Conservation (phyloP, 2,888 invertebrate genomes). For the Apotomis capreana region DNA sequence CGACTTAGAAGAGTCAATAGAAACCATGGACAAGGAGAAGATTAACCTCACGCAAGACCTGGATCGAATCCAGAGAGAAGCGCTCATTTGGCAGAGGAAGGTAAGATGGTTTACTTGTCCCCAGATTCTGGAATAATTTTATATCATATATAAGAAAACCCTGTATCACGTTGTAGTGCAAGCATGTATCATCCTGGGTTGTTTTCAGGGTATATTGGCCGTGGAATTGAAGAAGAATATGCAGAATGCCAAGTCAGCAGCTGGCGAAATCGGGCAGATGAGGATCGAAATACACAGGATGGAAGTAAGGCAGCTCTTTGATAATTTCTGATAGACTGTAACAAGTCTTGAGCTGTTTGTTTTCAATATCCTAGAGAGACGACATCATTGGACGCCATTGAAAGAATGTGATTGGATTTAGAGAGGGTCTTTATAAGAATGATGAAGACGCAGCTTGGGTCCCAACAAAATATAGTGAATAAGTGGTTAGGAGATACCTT, state of each 20-base stretch:
- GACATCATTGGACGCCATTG: too few species aligned
- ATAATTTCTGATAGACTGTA: too few species aligned
- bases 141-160: too few species aligned
- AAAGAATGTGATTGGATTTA: too few species aligned
- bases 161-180: too few species aligned
- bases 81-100: conserved; percentile 92
- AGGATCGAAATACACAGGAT: conserved; percentile 92
- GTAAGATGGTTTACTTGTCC: conserved; percentile 57
- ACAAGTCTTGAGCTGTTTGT: too few species aligned
- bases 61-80: conserved; percentile 85
- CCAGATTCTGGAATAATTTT: too few species aligned
- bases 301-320: conserved; percentile 81
- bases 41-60: conserved; percentile 85
- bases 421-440: too few species aligned
- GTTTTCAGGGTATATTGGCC: conserved; percentile 82
- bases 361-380: too few species aligned
- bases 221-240: conserved; percentile 88
- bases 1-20: conserved; percentile 86
- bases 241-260: conserved; percentile 84
- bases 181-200: not conserved
- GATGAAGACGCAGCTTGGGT: too few species aligned
- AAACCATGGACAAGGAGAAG: conserved; percentile 86
- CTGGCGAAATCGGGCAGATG: conserved; percentile 90
- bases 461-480: too few species aligned
- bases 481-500: too few species aligned